A percentile compares a stretch with the other conserved stretches of the same genome.
Conservation (phyloP, 2,888 invertebrate species). For the Apocheima hispidaria region DNA sequence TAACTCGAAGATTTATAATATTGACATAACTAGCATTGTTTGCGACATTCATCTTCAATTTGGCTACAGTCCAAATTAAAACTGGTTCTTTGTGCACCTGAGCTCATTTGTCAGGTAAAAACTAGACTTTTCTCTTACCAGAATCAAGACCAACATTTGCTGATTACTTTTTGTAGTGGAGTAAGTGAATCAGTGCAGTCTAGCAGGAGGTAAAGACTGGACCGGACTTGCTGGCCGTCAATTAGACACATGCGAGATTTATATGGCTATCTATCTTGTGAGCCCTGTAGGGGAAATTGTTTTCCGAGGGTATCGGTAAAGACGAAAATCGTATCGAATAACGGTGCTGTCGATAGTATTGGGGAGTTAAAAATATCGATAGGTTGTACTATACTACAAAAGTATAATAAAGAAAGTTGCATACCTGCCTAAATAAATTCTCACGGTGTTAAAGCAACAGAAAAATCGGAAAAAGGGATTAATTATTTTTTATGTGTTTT, state of each 20-base stretch:
- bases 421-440: background rate
- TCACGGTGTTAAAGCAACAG: background rate
- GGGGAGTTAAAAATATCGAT: slow-evolving; percentile 1
- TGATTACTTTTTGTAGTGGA: slow-evolving; percentile 53
- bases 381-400: background rate
- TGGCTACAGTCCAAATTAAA: slow-evolving; percentile 33
- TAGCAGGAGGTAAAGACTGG: slow-evolving; percentile 58
- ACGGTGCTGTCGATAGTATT: slow-evolving; percentile 14
- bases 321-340: slow-evolving; percentile 37
- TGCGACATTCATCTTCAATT: slow-evolving; percentile 26
- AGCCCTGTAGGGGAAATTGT: slow-evolving; percentile 68
- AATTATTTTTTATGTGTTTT: too few relatives aligned
- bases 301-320: slow-evolving; percentile 62
- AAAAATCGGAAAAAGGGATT: background rate
- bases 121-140: slow-evolving; percentile 20
- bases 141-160: slow-evolving; percentile 50
- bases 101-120: slow-evolving; percentile 37
- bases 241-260: slow-evolving; percentile 82
- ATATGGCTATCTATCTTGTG: slow-evolving; percentile 79
- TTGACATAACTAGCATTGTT: slow-evolving; percentile 24
- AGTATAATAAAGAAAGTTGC: background rate
- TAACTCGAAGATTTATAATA: slow-evolving; percentile 11
- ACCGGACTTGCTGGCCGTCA: slow-evolving; percentile 66
- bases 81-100: slow-evolving; percentile 28
- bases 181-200: slow-evolving; percentile 66